phyloP scores from a whole-genome alignment of 2,888 invertebrate species.

The Epiblema foenella region DNA sequence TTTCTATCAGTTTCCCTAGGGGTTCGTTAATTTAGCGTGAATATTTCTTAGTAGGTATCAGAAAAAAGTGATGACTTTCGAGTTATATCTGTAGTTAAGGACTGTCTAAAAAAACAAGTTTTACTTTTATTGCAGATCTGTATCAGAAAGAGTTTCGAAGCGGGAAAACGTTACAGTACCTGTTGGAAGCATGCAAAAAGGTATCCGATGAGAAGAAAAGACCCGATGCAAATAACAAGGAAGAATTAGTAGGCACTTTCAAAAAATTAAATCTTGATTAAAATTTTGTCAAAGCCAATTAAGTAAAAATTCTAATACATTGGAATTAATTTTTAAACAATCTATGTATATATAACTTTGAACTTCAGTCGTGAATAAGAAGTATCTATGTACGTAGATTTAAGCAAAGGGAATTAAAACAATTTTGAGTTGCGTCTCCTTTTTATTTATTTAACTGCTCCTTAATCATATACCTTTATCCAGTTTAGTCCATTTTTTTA shows the following conservation, averaged over 20 bases:
- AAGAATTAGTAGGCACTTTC: conserved; percentile 70
- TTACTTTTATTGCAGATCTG: conserved; percentile 59
- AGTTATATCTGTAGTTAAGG: too few relatives aligned
- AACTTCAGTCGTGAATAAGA: too few relatives aligned
- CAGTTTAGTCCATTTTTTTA: background rate
- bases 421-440: background rate
- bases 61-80: too few relatives aligned
- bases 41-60: too few relatives aligned
- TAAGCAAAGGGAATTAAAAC: background rate
- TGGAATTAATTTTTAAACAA: too few relatives aligned
- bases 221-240: conserved; percentile 59
- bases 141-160: conserved; percentile 65
- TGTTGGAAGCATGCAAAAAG: conserved; percentile 63
- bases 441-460: background rate
- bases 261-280: conserved; percentile 73
- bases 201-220: conserved; percentile 69
- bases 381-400: too few relatives aligned
- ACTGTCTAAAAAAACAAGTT: background rate
- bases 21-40: too few relatives aligned
- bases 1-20: too few relatives aligned
- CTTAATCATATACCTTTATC: background rate
- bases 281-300: conserved; percentile 27
- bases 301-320: too few relatives aligned
- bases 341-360: too few relatives aligned
- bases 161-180: conserved; percentile 59